phyloP scores from a whole-genome alignment of 2,797 vertebrate genomes.

The Tragelaphus eurycerus region DNA sequence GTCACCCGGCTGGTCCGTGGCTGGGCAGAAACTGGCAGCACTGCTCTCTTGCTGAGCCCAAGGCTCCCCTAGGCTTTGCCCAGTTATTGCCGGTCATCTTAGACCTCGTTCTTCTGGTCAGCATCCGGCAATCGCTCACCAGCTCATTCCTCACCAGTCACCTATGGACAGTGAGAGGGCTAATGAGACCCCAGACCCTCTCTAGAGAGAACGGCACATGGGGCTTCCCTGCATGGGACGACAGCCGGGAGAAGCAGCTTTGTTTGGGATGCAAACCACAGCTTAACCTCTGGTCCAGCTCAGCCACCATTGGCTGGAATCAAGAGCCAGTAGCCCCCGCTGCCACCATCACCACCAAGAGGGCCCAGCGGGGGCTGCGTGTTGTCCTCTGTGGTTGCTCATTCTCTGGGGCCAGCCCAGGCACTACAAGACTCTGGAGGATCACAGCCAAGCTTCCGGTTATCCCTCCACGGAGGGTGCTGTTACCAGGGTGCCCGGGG shows the following conservation, averaged over 20 bases:
- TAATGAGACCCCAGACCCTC: background rate
- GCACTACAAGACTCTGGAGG: too few relatives aligned
- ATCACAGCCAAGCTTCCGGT: fast-evolving
- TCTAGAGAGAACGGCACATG: background rate
- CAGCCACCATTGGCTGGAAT: background rate
- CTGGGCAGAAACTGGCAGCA: background rate
- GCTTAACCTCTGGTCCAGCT: too few relatives aligned
- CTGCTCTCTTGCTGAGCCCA: background rate
- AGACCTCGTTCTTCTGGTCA: background rate
- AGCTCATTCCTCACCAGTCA: background rate
- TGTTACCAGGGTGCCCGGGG: background rate
- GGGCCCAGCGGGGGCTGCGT: too few relatives aligned
- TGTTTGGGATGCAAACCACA: background rate
- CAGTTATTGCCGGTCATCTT: background rate
- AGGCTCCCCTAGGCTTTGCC: background rate
- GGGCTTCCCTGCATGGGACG: fast-evolving
- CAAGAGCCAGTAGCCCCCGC: background rate
- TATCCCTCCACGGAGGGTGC: too few relatives aligned
- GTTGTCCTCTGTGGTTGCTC: background rate
- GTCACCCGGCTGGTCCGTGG: fast-evolving
- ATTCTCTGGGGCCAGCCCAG: background rate
- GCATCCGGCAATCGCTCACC: background rate
- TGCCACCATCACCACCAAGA: background rate
- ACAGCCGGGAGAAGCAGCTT: background rate
- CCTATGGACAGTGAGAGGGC: background rate